Evolutionary conservation across 2,888 invertebrate genomes (phyloP).

Genomic region (Acronicta psi): DNA sequence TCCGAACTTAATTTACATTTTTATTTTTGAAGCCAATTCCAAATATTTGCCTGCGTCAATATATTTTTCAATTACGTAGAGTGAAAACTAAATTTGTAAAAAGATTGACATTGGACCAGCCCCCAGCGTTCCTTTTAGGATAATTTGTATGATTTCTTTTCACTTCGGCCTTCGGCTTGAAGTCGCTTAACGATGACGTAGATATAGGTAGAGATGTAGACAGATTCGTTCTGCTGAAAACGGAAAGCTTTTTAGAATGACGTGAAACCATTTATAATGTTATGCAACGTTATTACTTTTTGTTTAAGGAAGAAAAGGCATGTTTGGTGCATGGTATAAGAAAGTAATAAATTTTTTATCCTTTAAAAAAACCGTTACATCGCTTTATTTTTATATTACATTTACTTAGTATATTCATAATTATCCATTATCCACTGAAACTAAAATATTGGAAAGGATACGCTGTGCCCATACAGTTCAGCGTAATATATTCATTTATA

Average conservation of each 20-base stretch:
- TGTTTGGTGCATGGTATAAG: constrained; percentile 3
- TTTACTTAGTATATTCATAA: no score
- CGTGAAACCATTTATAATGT: constrained; percentile 60
- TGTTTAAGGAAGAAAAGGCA: constrained; percentile 3
- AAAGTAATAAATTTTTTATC: no score
- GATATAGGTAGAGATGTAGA: constrained; percentile 53
- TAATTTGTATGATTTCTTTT: constrained; percentile 73
- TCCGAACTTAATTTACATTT: constrained; percentile 39
- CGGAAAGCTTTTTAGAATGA: constrained; percentile 63
- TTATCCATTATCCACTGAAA: no score
- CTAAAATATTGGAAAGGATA: no score
- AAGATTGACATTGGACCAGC: constrained; percentile 61
- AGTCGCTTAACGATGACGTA: constrained; percentile 41
- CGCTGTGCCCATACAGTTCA: no score
- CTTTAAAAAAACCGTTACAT: no score
- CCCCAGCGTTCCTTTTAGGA: constrained; percentile 65
- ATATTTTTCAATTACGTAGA: constrained; percentile 52
- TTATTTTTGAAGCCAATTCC: constrained; percentile 35
- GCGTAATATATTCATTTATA: no score
- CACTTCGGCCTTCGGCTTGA: constrained; percentile 46
- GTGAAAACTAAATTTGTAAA: constrained; percentile 60
- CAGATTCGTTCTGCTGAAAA: constrained; percentile 56
- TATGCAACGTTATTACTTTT: constrained; percentile 22
- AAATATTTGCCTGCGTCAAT: constrained; percentile 33
- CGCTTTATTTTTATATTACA: no score